Evolutionary conservation across 2,888 invertebrate species (phyloP), one percentile per base, ranked within the genome.

Genomic region (Atrina japonica): DNA sequence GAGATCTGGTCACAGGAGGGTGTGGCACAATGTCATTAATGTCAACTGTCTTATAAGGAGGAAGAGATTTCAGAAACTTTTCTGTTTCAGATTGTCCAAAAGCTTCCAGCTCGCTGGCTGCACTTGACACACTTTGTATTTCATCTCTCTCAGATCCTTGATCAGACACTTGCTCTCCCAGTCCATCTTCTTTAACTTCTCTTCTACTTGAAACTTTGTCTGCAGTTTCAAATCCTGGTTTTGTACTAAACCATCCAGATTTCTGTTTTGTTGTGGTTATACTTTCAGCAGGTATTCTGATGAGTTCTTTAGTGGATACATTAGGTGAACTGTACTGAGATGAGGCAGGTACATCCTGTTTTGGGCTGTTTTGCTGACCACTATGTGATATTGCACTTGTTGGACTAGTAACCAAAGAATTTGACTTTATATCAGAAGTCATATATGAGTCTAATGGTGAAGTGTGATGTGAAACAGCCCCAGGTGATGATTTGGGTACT

Each of bases 281-380:
- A 53, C 80, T 78, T 16, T 82, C 81, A 18, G 84, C 74, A 21
- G 87, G 88, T 61, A 88, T 85, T 18, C 84, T 82, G 55, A 89
- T 83, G 3, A 90, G 81, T 75, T 88, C 87, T 47, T 58, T 70
- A 7, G 75, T 30, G 1, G 56, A n/a, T 6, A 61, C 35, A 35
- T 35, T 35, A 7, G 35, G 35, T 7, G 35, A 35, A 35, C 35
- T 35, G n/a, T n/a, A n/a, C 11, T 35, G 35, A 35, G 35, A 35
- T 35, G 35, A 11, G 35, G 11, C 35, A 35, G 11, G 6, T 35
- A 35, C 11, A 35, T 35, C 35, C 5, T 11, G 35, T 11, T 35
- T 35, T 11, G 11, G 35, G 5, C 35, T 11, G 11, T 35, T 11
- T 11, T 35, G 35, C 11, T 35, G 35, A 11, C 35, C 11, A 35